Conservation (phyloP, 1,140 invertebrate genomes). For the Maconellicoccus hirsutus region DNA sequence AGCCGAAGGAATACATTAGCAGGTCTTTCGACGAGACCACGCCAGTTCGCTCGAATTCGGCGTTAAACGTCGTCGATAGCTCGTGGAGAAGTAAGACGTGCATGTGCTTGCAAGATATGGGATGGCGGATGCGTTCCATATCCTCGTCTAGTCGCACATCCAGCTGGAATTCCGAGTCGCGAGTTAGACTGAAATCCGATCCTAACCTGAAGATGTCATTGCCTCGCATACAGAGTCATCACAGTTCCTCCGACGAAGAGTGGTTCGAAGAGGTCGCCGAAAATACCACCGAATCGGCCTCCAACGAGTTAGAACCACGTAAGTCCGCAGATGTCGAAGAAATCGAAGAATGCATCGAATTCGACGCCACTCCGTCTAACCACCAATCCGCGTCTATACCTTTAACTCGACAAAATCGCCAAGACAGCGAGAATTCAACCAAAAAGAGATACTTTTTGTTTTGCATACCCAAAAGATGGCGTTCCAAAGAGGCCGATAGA, state of each 20-base stretch:
- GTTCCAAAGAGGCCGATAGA: background rate
- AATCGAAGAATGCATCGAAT: slow-evolving; percentile 16
- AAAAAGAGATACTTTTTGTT: slow-evolving; percentile 12
- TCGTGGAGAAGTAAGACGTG: slow-evolving; percentile 16
- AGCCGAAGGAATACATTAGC: background rate
- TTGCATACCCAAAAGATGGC: background rate
- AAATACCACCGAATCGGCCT: slow-evolving; percentile 13
- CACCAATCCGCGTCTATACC: background rate
- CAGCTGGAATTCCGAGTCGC: background rate
- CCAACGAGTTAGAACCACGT: background rate
- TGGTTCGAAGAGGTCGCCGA: slow-evolving; percentile 35
- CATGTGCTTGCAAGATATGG: background rate
- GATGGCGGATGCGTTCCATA: background rate
- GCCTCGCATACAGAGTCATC: slow-evolving; percentile 32
- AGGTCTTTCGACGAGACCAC: background rate
- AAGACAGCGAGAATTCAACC: background rate
- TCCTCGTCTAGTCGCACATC: slow-evolving; percentile 3
- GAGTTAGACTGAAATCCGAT: slow-evolving; percentile 30
- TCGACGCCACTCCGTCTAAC: background rate
- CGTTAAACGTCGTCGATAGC: background rate
- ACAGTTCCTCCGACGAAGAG: slow-evolving; percentile 36
- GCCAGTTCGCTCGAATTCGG: background rate
- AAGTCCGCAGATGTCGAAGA: background rate
- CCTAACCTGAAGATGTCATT: slow-evolving; percentile 29
- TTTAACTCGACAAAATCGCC: background rate